A percentile compares a stretch with the other conserved stretches of the same genome.
Conservation (phyloP, 1,140 invertebrate genomes). For the Myzus persicae region DNA sequence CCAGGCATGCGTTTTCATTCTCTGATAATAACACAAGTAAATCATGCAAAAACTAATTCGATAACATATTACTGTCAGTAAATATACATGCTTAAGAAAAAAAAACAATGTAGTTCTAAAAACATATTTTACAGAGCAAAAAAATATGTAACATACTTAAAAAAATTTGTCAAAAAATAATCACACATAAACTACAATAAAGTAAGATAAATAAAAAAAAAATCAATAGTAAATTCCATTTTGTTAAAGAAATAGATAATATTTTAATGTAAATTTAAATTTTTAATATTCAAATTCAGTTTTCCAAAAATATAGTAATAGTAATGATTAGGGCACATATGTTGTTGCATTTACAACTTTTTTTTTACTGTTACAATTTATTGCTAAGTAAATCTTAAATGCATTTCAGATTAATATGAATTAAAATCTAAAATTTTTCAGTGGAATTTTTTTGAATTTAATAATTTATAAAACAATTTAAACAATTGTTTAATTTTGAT, state of each 20-base stretch:
- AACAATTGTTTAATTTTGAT: too few species aligned
- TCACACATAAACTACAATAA: background rate
- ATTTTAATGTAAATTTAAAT: background rate
- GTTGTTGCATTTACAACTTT: too few species aligned
- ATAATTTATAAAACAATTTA: too few species aligned
- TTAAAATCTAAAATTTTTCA: too few species aligned
- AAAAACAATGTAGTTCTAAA: background rate
- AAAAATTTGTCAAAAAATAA: background rate
- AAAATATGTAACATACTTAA: background rate
- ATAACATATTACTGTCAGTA: background rate
- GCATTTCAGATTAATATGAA: too few species aligned
- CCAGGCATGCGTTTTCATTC: slow-evolving; percentile 50
- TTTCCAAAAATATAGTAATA: too few species aligned
- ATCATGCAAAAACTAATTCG: slow-evolving; percentile 55
- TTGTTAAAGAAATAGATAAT: background rate
- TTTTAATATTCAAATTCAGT: background rate
- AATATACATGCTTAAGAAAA: slow-evolving; percentile 23
- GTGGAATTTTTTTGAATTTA: too few species aligned
- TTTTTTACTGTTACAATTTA: background rate
- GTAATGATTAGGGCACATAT: too few species aligned
- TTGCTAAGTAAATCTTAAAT: background rate
- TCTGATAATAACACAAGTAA: slow-evolving; percentile 56
- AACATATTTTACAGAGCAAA: background rate
- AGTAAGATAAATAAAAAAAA: background rate
- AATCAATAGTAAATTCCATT: background rate